Percentiles rank a stretch among this genome's conserved stretches.
Evolutionary conservation across 2,888 invertebrate species (phyloP).

Genomic region (Exephanes ischioxanthus): DNA sequence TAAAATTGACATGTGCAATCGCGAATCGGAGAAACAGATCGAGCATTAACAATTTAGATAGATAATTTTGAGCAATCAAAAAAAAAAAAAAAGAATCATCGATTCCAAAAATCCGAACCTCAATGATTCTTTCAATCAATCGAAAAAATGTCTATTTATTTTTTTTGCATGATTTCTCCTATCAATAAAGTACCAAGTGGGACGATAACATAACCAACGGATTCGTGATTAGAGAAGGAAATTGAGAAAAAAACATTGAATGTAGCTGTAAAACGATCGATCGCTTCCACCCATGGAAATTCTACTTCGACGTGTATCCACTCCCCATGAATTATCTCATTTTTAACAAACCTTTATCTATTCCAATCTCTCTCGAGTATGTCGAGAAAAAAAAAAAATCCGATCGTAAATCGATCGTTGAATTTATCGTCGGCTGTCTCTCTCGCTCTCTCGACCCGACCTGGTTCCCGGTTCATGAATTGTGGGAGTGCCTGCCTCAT

Average conservation of each 20-base stretch:
- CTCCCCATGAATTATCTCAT: neutral
- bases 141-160: neutral
- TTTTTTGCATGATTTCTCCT: neutral
- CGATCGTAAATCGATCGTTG: conserved; percentile 46
- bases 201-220: neutral
- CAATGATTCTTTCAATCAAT: too few relatives aligned
- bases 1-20: conserved; percentile 13
- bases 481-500: conserved; percentile 61
- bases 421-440: conserved; percentile 56
- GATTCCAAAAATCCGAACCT: neutral
- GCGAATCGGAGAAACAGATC: neutral
- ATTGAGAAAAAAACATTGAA: neutral
- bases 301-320: neutral
- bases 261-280: neutral
- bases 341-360: neutral
- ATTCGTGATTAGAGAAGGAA: neutral
- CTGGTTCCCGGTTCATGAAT: conserved; percentile 65
- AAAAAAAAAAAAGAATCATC: neutral
- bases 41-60: neutral
- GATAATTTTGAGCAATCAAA: neutral
- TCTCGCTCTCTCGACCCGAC: conserved; percentile 44
- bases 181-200: neutral
- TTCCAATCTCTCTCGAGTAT: neutral
- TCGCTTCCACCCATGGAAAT: neutral
- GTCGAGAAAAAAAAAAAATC: neutral